A percentile compares a stretch with the other conserved stretches of the same genome.
phyloP scores from a whole-genome alignment of 1,140 invertebrate genomes.

The Trachymyrmex cornetzi region DNA sequence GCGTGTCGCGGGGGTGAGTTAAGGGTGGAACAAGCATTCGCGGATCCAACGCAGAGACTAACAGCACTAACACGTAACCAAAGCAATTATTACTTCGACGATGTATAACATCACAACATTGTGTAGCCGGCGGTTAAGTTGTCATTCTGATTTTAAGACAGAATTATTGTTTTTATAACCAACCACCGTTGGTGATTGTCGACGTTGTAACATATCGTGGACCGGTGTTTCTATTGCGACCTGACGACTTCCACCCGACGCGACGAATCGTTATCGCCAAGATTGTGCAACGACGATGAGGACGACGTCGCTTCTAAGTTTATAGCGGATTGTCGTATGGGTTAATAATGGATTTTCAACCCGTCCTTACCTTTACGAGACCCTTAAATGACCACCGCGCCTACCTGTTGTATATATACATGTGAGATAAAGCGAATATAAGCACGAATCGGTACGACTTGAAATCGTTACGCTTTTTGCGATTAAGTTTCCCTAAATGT shows the following conservation, averaged over 20 bases:
- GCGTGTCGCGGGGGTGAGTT: slow-evolving; percentile 3
- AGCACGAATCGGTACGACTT: slow-evolving; percentile 65
- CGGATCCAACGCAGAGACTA: neutral
- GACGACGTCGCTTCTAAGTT: slow-evolving; percentile 73
- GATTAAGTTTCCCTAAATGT: slow-evolving; percentile 84
- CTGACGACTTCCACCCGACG: neutral
- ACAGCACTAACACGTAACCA: neutral
- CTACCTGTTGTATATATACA: slow-evolving; percentile 83
- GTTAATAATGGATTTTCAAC: slow-evolving; percentile 86
- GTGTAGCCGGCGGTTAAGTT: neutral
- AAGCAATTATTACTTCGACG: slow-evolving; percentile 61
- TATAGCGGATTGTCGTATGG: slow-evolving; percentile 78
- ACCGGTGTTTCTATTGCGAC: neutral
- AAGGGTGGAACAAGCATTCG: neutral
- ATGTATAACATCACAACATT: slow-evolving; percentile 31
- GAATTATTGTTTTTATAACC: slow-evolving; percentile 47
- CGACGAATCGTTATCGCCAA: slow-evolving; percentile 27
- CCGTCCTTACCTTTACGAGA: slow-evolving; percentile 84
- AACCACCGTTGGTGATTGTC: neutral
- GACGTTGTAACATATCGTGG: neutral
- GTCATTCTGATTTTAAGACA: slow-evolving; percentile 20
- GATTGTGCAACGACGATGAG: slow-evolving; percentile 17
- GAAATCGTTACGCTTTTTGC: slow-evolving; percentile 81
- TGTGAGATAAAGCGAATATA: slow-evolving; percentile 79
- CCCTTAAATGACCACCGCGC: slow-evolving; percentile 77